phyloP scores from a whole-genome alignment of 1,140 invertebrate species.

The Psix sp. region DNA sequence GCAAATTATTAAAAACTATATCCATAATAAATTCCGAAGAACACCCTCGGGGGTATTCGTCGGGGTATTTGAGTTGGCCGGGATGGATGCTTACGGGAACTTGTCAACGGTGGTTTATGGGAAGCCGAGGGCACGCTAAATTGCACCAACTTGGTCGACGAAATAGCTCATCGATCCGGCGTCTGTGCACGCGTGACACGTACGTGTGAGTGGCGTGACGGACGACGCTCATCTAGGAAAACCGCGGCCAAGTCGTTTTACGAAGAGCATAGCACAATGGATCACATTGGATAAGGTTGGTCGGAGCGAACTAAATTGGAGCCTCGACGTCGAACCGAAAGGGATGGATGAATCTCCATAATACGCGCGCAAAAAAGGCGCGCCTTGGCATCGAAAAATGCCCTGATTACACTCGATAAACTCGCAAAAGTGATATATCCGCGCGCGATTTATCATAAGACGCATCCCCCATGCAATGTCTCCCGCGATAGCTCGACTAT shows the following conservation, averaged over 20 bases:
- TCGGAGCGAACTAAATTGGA: conserved; percentile 51
- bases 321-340: conserved; percentile 49
- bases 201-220: conserved; percentile 55
- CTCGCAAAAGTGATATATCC: conserved; percentile 58
- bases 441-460: conserved; percentile 56
- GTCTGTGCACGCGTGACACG: conserved; percentile 53
- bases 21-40: conserved; percentile 31
- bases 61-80: conserved; percentile 19
- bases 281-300: conserved; percentile 52
- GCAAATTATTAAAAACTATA: conserved; percentile 33
- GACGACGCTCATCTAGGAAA: conserved; percentile 59
- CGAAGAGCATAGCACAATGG: conserved; percentile 58
- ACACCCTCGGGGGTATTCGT: conserved; percentile 27
- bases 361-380: conserved; percentile 41
- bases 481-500: conserved; percentile 2
- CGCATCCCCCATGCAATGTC: conserved; percentile 42
- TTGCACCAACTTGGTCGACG: conserved; percentile 56
- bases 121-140: conserved; percentile 56
- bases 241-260: conserved; percentile 62
- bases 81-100: conserved; percentile 59
- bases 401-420: conserved; percentile 60
- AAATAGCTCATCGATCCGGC: conserved; percentile 60
- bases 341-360: conserved; percentile 58
- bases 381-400: conserved; percentile 55
- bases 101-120: conserved; percentile 62